phyloP scores from a whole-genome alignment of 2,113 vertebrate species.

The Chitala chitala region DNA sequence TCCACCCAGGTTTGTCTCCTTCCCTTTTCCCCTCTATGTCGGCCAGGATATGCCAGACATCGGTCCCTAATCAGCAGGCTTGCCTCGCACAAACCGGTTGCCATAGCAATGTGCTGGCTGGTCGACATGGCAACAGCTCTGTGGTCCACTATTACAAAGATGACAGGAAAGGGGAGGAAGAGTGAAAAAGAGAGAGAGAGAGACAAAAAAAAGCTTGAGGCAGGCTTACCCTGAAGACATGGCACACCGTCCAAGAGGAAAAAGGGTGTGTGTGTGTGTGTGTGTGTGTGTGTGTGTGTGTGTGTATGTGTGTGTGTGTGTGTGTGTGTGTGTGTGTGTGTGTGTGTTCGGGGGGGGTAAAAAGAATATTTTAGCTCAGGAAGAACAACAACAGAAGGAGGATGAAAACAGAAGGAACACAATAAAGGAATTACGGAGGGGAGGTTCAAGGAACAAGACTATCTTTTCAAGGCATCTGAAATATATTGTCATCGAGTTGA shows the following conservation, averaged over 20 bases:
- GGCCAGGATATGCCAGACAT: slow-evolving; percentile 71
- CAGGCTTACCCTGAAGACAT: slow-evolving; percentile 3
- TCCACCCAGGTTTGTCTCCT: slow-evolving; percentile 47
- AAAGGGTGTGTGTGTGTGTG: background rate
- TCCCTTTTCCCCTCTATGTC: slow-evolving; percentile 39
- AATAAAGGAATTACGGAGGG: background rate
- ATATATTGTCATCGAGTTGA: no score
- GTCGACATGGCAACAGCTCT: slow-evolving; percentile 99
- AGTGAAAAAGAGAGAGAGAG: slow-evolving; percentile 45
- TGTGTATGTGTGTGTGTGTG: no score
- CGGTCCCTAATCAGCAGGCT: slow-evolving; percentile 79
- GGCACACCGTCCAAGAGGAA: background rate
- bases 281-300: no score
- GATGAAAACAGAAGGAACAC: slow-evolving; percentile 22
- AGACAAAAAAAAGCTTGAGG: no score
- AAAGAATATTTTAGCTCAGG: slow-evolving; percentile 43
- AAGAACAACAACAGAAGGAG: slow-evolving; percentile 44
- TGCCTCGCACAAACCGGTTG: slow-evolving; percentile 89
- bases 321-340: background rate
- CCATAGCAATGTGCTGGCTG: slow-evolving; percentile 94
- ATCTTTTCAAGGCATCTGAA: background rate
- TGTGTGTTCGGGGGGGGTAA: slow-evolving; percentile 11
- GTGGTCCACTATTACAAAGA: slow-evolving; percentile 95
- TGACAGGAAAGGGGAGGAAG: slow-evolving; percentile 65
- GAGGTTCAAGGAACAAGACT: background rate